Conservation (phyloP, 2,797 vertebrate genomes). For the Eleutherodactylus coqui region DNA sequence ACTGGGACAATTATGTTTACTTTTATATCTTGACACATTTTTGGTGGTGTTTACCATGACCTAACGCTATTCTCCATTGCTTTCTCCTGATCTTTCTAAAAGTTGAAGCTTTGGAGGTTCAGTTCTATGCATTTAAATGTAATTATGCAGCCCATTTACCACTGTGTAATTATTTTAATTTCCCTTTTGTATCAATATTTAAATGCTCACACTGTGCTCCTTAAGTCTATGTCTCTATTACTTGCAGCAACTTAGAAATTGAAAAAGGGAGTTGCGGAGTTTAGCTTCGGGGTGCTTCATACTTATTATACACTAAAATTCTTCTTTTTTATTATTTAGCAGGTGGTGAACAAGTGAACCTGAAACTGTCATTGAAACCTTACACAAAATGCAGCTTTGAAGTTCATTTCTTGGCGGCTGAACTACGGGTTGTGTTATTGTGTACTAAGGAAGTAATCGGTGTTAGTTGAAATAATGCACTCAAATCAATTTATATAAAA, state of each 20-base stretch:
- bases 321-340: neutral
- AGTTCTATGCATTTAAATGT: constrained; percentile 12
- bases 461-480: neutral
- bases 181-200: constrained; percentile 43
- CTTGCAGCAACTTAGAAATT: constrained; percentile 14
- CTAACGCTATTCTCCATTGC: neutral
- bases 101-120: constrained; percentile 14
- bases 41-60: neutral
- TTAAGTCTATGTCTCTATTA: constrained; percentile 2
- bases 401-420: neutral
- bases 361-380: neutral
- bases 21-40: neutral
- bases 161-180: constrained; percentile 51
- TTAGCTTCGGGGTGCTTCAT: constrained; percentile 12
- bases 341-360: neutral
- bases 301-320: constrained; percentile 15
- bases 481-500: neutral
- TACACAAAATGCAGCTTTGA: neutral
- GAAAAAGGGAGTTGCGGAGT: neutral
- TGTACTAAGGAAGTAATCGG: neutral
- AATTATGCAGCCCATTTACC: constrained; percentile 35
- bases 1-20: too few species aligned
- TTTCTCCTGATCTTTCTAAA: neutral
- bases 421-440: neutral
- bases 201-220: constrained; percentile 37